Evolutionary conservation across 2,797 vertebrate species (phyloP).

Genomic region (Xiphophorus birchmanni): DNA sequence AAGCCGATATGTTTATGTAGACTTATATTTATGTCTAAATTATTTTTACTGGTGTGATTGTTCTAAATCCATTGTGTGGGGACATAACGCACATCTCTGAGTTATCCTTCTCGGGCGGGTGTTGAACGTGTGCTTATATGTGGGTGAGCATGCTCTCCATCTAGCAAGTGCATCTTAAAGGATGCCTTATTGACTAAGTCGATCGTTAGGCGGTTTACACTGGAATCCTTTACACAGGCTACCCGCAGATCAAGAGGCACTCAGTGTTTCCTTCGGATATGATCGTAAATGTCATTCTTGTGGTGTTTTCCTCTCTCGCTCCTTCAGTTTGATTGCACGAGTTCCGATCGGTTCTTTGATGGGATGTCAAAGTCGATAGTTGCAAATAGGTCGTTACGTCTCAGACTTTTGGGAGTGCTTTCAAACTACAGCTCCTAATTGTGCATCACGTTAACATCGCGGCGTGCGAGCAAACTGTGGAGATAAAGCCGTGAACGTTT

Average conservation of each 20-base stretch:
- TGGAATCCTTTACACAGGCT: slow-evolving; percentile 26
- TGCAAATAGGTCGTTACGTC: neutral
- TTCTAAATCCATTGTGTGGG: neutral
- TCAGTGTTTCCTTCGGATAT: slow-evolving; percentile 16
- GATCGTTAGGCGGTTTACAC: slow-evolving; percentile 41
- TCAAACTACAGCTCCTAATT: slow-evolving; percentile 30
- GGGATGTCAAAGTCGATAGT: neutral
- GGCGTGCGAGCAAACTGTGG: slow-evolving; percentile 17
- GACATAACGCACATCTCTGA: slow-evolving; percentile 46
- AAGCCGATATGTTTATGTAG: neutral
- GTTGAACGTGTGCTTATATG: neutral
- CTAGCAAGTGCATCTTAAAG: slow-evolving; percentile 52
- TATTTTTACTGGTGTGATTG: neutral
- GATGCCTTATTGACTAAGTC: slow-evolving; percentile 55
- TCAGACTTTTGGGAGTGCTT: slow-evolving; percentile 36
- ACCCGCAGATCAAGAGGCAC: slow-evolving; percentile 27
- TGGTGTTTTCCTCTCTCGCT: slow-evolving; percentile 9
- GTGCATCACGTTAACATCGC: slow-evolving; percentile 40
- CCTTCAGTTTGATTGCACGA: neutral
- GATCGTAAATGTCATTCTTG: slow-evolving; percentile 42
- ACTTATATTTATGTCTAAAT: slow-evolving; percentile 6
- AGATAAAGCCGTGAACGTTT: slow-evolving; percentile 42
- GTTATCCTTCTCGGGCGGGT: slow-evolving; percentile 30
- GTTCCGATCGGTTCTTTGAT: slow-evolving; percentile 4
- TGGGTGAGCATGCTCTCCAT: slow-evolving; percentile 17